These are phyloP conservation scores for Lasiurus borealis DNA, from an alignment of 2,113 vertebrate species.

Conservation along the genomic window DNA sequence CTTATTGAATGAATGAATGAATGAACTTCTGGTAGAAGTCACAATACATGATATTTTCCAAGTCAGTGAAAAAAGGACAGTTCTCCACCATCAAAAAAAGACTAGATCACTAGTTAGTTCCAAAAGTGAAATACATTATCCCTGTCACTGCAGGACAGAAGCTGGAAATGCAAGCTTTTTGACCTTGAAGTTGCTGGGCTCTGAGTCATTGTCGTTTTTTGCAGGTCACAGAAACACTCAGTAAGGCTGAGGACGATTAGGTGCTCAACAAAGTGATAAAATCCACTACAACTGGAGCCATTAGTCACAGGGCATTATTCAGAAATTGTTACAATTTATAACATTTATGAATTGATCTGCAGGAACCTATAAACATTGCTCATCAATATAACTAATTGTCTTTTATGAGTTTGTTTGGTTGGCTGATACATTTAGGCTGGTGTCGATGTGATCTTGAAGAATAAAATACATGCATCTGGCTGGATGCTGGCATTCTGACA, in stretches of 20 bases:
- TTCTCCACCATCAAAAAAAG: not conserved
- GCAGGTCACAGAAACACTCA: conserved; percentile 66
- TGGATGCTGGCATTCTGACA: not conserved
- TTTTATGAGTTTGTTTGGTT: conserved; percentile 66
- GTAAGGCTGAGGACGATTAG: conserved; percentile 71
- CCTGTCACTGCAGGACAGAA: not conserved
- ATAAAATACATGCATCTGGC: not conserved
- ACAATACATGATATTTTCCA: not conserved
- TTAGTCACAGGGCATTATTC: conserved; percentile 78
- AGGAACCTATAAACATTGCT: conserved; percentile 66
- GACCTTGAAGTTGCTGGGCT: conserved; percentile 70
- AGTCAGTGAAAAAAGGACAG: not conserved
- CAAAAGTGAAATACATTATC: conserved; percentile 9
- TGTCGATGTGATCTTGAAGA: not conserved
- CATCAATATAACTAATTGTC: conserved; percentile 76
- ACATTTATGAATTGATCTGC: conserved; percentile 78
- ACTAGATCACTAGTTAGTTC: not conserved
- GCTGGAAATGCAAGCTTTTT: not conserved
- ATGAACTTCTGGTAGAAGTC: not conserved
- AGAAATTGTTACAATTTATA: conserved; percentile 75
- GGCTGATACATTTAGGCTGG: not conserved
- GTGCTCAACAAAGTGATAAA: conserved; percentile 74
- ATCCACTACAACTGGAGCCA: conserved; percentile 66
- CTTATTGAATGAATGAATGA: not conserved
- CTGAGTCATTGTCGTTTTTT: not conserved